These are phyloP conservation scores for Physocephala rufipes DNA, from an alignment of 2,888 invertebrate genomes.

Conservation along the genomic window DNA sequence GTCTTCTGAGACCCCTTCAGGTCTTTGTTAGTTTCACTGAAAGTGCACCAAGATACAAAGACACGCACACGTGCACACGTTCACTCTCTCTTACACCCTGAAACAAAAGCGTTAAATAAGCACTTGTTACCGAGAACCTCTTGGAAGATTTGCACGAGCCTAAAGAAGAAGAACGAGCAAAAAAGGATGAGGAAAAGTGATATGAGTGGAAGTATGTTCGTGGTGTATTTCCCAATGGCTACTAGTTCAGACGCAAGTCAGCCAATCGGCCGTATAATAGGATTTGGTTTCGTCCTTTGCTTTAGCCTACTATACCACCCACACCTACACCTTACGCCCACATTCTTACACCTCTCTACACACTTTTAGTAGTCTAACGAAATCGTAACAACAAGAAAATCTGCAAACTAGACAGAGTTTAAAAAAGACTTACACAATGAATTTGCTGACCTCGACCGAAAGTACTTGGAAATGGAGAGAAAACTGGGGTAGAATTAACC, in stretches of 20 bases:
- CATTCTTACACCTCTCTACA: no score
- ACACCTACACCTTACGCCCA: no score
- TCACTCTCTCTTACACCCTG: no score
- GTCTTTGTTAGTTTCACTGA: neutral
- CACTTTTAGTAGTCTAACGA: no score
- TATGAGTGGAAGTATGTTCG: neutral
- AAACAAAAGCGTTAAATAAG: constrained; percentile 30
- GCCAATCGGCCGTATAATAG: neutral
- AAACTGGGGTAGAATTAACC: constrained; percentile 13
- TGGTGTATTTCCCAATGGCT: no score
- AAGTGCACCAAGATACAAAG: neutral
- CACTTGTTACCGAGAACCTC: constrained; percentile 1
- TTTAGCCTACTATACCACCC: no score
- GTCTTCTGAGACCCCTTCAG: neutral
- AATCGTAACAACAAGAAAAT: neutral
- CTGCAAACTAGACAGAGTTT: neutral
- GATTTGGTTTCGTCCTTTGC: neutral
- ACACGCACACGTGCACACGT: no score
- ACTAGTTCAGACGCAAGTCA: neutral
- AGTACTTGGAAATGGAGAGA: neutral
- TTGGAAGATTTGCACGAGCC: constrained; percentile 1
- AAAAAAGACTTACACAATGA: neutral
- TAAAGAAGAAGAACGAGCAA: neutral
- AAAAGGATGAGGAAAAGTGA: neutral
- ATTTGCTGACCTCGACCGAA: constrained; percentile 11